A percentile compares a stretch with the other conserved stretches of the same genome.
Conservation (phyloP, 2,113 vertebrate genomes). For the Struthidea cinerea region DNA sequence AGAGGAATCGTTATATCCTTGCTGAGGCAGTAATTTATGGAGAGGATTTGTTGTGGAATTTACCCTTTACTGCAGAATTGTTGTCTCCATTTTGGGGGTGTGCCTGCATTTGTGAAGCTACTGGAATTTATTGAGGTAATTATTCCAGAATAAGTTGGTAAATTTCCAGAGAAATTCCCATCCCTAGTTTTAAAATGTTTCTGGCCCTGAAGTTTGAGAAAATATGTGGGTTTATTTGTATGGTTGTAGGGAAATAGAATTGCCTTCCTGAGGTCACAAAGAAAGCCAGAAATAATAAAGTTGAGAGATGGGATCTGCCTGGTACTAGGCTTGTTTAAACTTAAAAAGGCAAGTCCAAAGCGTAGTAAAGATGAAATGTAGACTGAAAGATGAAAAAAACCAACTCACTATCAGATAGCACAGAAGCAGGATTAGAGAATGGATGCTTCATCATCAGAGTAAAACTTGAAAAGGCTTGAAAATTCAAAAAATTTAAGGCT, state of each 20-base stretch:
- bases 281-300: background rate
- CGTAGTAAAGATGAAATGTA: background rate
- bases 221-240: background rate
- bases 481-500: background rate
- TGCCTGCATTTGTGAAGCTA: background rate
- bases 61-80: background rate
- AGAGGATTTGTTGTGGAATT: conserved; percentile 12
- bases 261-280: conserved; percentile 16
- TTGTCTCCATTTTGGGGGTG: background rate
- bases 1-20: background rate
- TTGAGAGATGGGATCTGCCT: background rate
- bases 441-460: background rate
- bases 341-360: background rate
- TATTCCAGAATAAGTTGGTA: conserved; percentile 7
- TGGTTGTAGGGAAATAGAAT: background rate
- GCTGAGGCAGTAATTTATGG: background rate
- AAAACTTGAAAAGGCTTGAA: background rate
- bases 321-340: background rate
- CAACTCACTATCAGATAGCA: background rate
- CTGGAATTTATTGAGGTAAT: conserved; percentile 40
- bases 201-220: background rate
- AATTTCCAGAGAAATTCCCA: conserved; percentile 13
- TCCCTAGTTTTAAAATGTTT: background rate
- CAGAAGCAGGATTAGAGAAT: background rate
- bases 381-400: background rate